Base-by-base conservation (phyloP, 2,797 vertebrate genomes). In the Chaetophractus vellerosus region DNA sequence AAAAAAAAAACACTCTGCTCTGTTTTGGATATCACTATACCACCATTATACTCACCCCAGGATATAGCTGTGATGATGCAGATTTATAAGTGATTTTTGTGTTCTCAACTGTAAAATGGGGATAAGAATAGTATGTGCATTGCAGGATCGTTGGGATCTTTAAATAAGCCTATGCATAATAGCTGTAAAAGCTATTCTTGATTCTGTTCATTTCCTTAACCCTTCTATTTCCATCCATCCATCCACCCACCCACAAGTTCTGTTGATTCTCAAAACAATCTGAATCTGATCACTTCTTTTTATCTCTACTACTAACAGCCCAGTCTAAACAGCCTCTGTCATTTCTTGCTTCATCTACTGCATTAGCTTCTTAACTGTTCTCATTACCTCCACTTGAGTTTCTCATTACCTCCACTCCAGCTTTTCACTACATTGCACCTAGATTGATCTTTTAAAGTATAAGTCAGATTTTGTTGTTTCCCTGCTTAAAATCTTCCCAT, bases 71-170 rank as follows among this genome's bases (percentile, higher is more conserved):
- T 76, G 38, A 36, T 72, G 71, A 23, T 79, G 16, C 18, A 69
- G 69, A 74, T 84, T 84, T 72, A 26, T 83, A 89, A 93, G n/a
- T 90, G 31, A 89, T 68, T 89, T 97, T 91, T 91, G 24, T 95
- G 57, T 94, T 94, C 82, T 93, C n/a, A 85, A 2, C 57, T 95
- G 48, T 96, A 91, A 96, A 94, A 94, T 96, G 95, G 95, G 95
- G 96, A 95, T 96, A 96, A 96, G 95, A 93, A 95, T 96, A 92
- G 41, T 84, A 48, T 91, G 41, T 64, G 12, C 63, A 2, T 93
- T 9, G 64, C 55, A 61, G 63, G n/a, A 84, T 91, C 91, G 16
- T 64, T 36, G 66, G 14, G 55, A 88, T 23, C 61, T 75, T 87
- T 82, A 75, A 83, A 64, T 88, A 94, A 93, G 12, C 45, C 10